Conservation (phyloP, 2,797 vertebrate species). For the Enteromius viviparus region DNA sequence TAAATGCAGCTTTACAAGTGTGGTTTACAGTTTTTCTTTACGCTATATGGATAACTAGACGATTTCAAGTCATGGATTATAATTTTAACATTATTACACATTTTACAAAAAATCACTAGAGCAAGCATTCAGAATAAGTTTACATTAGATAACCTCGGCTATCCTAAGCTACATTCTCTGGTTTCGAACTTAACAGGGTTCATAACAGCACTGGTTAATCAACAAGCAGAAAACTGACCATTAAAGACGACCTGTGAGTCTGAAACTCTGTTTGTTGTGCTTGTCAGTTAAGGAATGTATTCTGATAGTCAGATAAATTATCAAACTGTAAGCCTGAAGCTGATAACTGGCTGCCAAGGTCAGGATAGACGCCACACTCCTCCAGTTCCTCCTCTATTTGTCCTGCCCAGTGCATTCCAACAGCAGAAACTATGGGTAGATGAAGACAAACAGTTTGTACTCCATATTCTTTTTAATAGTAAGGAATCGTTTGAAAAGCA, state of each 20-base stretch:
- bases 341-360: constrained; percentile 29
- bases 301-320: constrained; percentile 16
- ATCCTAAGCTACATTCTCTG: background rate
- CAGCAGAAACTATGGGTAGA: background rate
- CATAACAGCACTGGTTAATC: background rate
- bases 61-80: background rate
- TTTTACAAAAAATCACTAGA: background rate
- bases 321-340: constrained; percentile 8
- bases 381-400: background rate
- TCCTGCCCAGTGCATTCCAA: constrained; percentile 2
- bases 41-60: too few relatives aligned
- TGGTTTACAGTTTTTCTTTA: background rate
- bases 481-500: background rate
- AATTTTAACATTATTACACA: background rate
- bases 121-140: constrained; percentile 14
- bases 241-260: background rate
- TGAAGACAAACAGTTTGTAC: background rate
- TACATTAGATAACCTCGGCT: background rate
- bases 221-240: background rate
- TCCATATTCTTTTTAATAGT: background rate
- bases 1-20: background rate
- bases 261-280: background rate
- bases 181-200: background rate
- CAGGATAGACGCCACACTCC: background rate
- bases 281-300: background rate